Evolutionary conservation across 2,888 invertebrate species (phyloP).

Genomic region (Prionchulus punctatus): DNA sequence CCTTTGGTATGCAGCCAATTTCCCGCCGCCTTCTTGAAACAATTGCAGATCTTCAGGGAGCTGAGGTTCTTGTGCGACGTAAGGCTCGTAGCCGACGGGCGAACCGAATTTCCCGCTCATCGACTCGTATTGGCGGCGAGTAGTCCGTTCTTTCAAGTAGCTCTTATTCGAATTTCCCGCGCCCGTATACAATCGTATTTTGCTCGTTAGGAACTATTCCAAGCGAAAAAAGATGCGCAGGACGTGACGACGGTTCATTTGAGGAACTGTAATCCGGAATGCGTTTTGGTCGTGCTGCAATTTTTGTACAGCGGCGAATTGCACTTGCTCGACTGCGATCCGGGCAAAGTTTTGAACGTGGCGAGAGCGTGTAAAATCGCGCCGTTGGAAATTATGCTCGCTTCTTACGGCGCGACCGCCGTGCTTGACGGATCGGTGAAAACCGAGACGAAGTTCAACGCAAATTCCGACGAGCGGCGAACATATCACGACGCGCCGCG

Average conservation of each 20-base stretch:
- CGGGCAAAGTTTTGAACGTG: conserved; percentile 3
- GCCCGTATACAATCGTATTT: not conserved
- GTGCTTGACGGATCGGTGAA: too few species aligned
- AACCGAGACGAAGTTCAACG: too few species aligned
- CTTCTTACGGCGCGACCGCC: too few species aligned
- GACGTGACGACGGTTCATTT: conserved; percentile 5
- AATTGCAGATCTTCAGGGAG: conserved; percentile 3
- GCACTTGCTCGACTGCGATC: conserved; percentile 1
- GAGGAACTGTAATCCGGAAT: conserved; percentile 3
- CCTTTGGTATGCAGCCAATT: not conserved
- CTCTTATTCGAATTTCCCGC: not conserved
- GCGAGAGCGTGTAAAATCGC: conserved; percentile 4
- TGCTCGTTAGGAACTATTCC: conserved; percentile 1
- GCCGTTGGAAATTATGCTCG: too few species aligned
- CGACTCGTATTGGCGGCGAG: conserved; percentile 4
- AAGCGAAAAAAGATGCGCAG: not conserved
- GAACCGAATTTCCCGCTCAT: conserved; percentile 5
- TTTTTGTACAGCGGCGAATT: conserved; percentile 10
- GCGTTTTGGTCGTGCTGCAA: conserved; percentile 1
- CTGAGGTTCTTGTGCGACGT: conserved; percentile 8
- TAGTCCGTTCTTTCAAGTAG: not conserved
- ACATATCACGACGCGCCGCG: too few species aligned
- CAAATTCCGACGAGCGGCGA: too few species aligned
- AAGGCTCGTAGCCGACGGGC: not conserved
- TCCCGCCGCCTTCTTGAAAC: not conserved